Conservation (phyloP, 2,113 vertebrate genomes). For the Gallinago jamesoni region DNA sequence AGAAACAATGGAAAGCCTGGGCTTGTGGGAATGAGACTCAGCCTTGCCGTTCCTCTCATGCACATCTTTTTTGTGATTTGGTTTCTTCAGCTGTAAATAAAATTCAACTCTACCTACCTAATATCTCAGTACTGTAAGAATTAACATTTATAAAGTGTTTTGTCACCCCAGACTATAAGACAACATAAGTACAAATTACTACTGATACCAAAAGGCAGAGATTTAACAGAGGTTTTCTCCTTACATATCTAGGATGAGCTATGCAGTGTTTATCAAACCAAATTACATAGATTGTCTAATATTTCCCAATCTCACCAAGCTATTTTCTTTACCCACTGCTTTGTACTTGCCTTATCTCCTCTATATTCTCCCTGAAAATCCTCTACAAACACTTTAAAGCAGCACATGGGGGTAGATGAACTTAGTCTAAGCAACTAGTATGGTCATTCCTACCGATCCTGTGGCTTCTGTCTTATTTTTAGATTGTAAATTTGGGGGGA, state of each 20-base stretch:
- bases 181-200: background rate
- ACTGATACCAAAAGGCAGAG: background rate
- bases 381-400: background rate
- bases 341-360: background rate
- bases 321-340: background rate
- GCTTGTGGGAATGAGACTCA: background rate
- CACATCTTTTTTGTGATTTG: background rate
- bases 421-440: background rate
- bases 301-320: background rate
- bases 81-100: background rate
- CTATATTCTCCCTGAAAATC: background rate
- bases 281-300: background rate
- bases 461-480: background rate
- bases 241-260: background rate
- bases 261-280: background rate
- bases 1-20: background rate
- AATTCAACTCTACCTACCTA: background rate
- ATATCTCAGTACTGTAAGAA: background rate
- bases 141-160: background rate
- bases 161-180: background rate
- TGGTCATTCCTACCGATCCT: background rate
- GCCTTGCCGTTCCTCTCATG: background rate
- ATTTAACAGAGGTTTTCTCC: background rate
- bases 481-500: background rate
- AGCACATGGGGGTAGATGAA: background rate